Conservation (phyloP, 2,113 vertebrate genomes). For the Arenaria interpres region DNA sequence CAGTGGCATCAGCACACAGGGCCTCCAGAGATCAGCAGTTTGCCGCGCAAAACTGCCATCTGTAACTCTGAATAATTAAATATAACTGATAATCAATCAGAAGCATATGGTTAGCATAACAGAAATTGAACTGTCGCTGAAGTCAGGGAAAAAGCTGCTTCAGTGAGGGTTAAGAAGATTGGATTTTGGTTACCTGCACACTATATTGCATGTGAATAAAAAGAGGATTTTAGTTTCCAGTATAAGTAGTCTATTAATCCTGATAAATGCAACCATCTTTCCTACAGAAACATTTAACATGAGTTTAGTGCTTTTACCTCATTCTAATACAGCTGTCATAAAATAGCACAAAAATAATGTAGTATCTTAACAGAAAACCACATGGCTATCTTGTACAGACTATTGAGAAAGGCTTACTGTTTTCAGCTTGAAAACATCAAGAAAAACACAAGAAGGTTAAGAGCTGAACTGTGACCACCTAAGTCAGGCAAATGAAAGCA, state of each 20-base stretch:
- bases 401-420: not conserved
- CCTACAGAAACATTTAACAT: constrained; percentile 53
- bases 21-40: constrained; percentile 52
- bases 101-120: constrained; percentile 68
- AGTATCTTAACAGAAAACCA: constrained; percentile 26
- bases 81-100: constrained; percentile 69
- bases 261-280: constrained; percentile 54
- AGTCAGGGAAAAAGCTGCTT: constrained; percentile 66
- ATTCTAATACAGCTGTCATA: constrained; percentile 17
- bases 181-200: constrained; percentile 60
- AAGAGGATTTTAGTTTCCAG: constrained; percentile 42
- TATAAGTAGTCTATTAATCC: constrained; percentile 65
- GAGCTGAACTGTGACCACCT: not conserved
- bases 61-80: constrained; percentile 67
- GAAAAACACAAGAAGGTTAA: constrained; percentile 5
- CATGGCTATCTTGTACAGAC: not conserved
- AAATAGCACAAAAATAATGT: constrained; percentile 32
- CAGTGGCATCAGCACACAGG: not conserved
- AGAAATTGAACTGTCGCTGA: constrained; percentile 67
- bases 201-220: constrained; percentile 50
- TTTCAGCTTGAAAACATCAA: constrained; percentile 6
- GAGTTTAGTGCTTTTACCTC: constrained; percentile 45
- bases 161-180: constrained; percentile 55
- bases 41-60: constrained; percentile 60
- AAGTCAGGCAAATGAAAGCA: not conserved